These are phyloP conservation scores for Caretta caretta DNA, from an alignment of 2,113 vertebrate species.

Conservation along the genomic window DNA sequence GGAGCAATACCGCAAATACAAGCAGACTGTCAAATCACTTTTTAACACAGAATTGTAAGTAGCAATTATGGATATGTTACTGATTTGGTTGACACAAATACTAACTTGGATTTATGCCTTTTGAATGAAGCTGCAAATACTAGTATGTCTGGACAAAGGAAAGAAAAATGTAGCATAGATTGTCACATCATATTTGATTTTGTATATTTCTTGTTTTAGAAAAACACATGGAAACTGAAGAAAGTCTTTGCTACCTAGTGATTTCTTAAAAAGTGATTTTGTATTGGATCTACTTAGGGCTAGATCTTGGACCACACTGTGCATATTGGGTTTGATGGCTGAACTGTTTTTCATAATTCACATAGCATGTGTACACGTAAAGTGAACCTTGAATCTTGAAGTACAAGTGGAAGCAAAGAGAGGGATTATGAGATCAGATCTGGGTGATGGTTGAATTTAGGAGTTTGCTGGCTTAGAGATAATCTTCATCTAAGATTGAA, in stretches of 20 bases:
- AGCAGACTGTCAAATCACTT: constrained; percentile 66
- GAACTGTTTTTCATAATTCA: not conserved
- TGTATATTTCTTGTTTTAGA: not conserved
- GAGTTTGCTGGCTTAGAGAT: not conserved
- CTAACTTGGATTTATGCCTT: not conserved
- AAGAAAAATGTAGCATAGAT: not conserved
- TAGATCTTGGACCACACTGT: not conserved
- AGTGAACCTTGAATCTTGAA: not conserved
- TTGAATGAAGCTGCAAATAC: not conserved
- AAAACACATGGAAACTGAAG: not conserved
- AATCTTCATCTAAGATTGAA: not conserved
- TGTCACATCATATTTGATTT: not conserved
- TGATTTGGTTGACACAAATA: not conserved
- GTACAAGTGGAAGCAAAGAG: not conserved
- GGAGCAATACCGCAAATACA: constrained; percentile 73
- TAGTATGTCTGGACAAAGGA: not conserved
- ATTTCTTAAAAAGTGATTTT: not conserved
- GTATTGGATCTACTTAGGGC: not conserved
- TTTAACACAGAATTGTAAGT: constrained; percentile 75
- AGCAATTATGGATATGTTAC: not conserved
- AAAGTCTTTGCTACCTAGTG: not conserved
- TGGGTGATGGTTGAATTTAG: not conserved
- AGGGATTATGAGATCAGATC: not conserved
- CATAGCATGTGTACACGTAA: not conserved
- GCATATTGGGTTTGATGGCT: not conserved